Evolutionary conservation across 92 coral and sea anemone species (phyloP).

Genomic region (Zoanthus sansibaricus): DNA sequence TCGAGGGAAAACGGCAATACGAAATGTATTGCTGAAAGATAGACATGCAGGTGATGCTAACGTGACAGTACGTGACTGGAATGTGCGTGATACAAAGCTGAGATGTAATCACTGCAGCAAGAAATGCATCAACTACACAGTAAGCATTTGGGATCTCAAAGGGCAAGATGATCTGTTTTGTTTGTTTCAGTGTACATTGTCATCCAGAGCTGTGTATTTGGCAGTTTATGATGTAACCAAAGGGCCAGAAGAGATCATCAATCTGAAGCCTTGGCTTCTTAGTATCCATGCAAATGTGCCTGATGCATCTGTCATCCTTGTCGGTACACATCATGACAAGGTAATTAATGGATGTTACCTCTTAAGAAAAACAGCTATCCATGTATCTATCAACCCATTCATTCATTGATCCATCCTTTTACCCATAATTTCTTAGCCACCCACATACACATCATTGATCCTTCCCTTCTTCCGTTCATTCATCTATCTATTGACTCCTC

Average conservation of each 20-base stretch:
- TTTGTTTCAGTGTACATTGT: slow-evolving; percentile 87
- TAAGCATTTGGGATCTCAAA: slow-evolving; percentile 89
- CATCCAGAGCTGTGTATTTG: slow-evolving; percentile 83
- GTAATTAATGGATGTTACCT: slow-evolving; percentile 34
- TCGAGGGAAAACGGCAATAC: slow-evolving; percentile 92
- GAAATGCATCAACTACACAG: slow-evolving; percentile 80
- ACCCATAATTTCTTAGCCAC: not conserved
- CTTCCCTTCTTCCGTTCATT: no score
- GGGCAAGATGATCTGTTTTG: slow-evolving; percentile 74
- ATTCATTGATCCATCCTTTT: not conserved
- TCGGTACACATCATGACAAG: slow-evolving; percentile 94
- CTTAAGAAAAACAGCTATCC: slow-evolving; percentile 35
- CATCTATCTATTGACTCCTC: no score
- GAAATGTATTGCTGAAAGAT: slow-evolving; percentile 73
- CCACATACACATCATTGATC: not conserved
- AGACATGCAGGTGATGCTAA: slow-evolving; percentile 63
- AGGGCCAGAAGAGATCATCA: slow-evolving; percentile 83
- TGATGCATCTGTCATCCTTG: slow-evolving; percentile 88
- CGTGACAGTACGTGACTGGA: slow-evolving; percentile 82
- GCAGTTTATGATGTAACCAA: slow-evolving; percentile 90
- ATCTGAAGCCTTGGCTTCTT: slow-evolving; percentile 89
- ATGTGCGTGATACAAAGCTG: slow-evolving; percentile 81
- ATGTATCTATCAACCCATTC: slow-evolving; percentile 22
- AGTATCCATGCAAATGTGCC: slow-evolving; percentile 88
- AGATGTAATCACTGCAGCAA: slow-evolving; percentile 82